Conservation (phyloP, 2,888 invertebrate species). For the Hecatera dysodea region DNA sequence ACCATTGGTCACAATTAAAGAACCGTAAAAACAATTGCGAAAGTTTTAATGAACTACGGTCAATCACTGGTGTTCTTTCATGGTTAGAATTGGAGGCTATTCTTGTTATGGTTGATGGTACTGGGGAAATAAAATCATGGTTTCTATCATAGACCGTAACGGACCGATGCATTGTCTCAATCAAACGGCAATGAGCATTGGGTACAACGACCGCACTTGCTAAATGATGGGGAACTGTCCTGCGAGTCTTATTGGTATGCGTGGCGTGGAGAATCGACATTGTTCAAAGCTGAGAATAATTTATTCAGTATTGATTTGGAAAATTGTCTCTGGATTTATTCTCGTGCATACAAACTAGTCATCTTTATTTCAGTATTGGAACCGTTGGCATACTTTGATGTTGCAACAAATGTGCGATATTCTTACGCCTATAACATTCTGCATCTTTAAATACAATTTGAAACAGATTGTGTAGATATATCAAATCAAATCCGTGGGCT, state of each 20-base stretch:
- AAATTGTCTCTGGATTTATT: slow-evolving; percentile 28
- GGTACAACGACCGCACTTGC: slow-evolving; percentile 87
- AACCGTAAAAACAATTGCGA: slow-evolving; percentile 88
- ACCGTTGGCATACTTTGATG: slow-evolving; percentile 29
- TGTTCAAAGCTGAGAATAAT: slow-evolving; percentile 69
- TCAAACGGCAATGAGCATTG: slow-evolving; percentile 86
- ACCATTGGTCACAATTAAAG: slow-evolving; percentile 81
- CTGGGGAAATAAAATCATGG: slow-evolving; percentile 79
- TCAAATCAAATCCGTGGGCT: neutral
- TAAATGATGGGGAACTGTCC: slow-evolving; percentile 86
- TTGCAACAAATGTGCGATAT: slow-evolving; percentile 15
- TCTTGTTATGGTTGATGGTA: slow-evolving; percentile 82
- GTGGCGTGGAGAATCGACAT: slow-evolving; percentile 70
- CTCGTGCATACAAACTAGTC: slow-evolving; percentile 36
- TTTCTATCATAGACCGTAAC: slow-evolving; percentile 79
- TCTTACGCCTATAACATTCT: slow-evolving; percentile 18
- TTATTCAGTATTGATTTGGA: slow-evolving; percentile 58
- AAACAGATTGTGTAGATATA: slow-evolving; percentile 7
- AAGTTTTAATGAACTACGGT: slow-evolving; percentile 83
- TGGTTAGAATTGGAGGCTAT: slow-evolving; percentile 78
- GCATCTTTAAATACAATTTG: neutral
- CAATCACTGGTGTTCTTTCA: slow-evolving; percentile 80
- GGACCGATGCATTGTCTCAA: slow-evolving; percentile 85
- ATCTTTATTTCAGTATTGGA: slow-evolving; percentile 38
- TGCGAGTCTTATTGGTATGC: slow-evolving; percentile 77